Evolutionary conservation across 2,888 invertebrate species (phyloP), one percentile per base, ranked within the genome.

Genomic region (Carcina quercana): DNA sequence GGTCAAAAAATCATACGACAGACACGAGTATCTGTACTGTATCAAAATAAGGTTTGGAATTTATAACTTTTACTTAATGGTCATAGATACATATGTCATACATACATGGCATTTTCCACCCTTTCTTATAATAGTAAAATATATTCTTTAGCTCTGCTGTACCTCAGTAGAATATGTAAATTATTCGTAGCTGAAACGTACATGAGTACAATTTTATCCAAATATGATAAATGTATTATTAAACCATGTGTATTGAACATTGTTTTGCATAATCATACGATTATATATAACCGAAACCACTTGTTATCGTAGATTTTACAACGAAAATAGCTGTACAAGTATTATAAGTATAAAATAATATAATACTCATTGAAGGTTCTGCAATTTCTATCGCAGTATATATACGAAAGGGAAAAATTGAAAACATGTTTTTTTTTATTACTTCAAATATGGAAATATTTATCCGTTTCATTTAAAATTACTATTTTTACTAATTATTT

Each of bases 301-400:
- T 72, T 71, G 74, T 78, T 73, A 73, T 59, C 45, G 70, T 74
- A 74, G 72, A 72, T 74, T 75, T 74, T 78, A 78, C 78, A 79
- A 79, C 78, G 78, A 79, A 79, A 67, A 62, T 69, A 70, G 61
- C 51, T 66, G 66, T 67, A 57, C 53, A n/a, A n/a, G 43, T 55
- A 48, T 22, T 15, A 15, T 29, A 29, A 29, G 29, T 29, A 12
- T 12, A n/a, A n/a, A n/a, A n/a, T n/a, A n/a, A n/a, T n/a, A n/a
- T n/a, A 19, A 19, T 28, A 28, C 12, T 28, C n/a, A 15, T 26
- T 15, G 7, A 8, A 26, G 13, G 21, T 26, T 26, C n/a, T 8
- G 8, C 20, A 22, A 14, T 10, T 30, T 30, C 17, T 5, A 17
- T 25, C 15, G 19, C 7, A n/a, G n/a, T 25, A 19, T 12, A 21